Evolutionary conservation across 2,113 vertebrate genomes (phyloP).

Genomic region (Helogale parvula): DNA sequence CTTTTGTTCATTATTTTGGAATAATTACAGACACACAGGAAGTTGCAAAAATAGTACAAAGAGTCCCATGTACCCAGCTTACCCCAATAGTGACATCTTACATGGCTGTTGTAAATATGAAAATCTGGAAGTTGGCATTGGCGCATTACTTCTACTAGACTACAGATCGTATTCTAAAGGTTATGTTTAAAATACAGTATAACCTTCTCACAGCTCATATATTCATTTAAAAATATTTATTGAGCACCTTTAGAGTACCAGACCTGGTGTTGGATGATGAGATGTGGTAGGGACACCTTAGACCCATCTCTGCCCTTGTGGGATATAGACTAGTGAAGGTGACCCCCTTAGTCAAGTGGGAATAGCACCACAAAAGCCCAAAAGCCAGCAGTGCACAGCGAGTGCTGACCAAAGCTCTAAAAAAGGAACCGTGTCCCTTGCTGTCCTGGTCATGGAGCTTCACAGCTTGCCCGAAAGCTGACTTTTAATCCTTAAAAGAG

Average conservation of each 20-base stretch:
- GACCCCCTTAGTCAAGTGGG: not conserved
- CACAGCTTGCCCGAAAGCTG: constrained; percentile 76
- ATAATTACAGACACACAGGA: constrained; percentile 61
- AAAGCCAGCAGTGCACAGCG: not conserved
- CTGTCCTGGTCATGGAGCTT: constrained; percentile 73
- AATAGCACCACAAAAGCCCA: not conserved
- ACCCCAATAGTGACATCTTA: not conserved
- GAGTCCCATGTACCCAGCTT: not conserved
- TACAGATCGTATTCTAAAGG: constrained; percentile 9
- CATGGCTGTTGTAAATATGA: not conserved
- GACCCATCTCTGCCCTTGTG: not conserved
- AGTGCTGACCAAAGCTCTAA: constrained; percentile 68
- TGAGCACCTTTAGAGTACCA: not conserved
- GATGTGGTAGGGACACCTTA: not conserved
- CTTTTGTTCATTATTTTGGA: constrained; percentile 61
- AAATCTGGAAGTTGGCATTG: not conserved
- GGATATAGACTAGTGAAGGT: not conserved
- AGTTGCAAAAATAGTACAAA: constrained; percentile 60
- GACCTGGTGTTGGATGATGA: not conserved
- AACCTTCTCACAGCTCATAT: not conserved
- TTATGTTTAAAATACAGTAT: constrained; percentile 13
- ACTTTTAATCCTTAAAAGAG: constrained; percentile 80
- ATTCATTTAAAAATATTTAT: not conserved
- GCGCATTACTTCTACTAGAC: not conserved
- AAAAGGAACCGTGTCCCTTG: constrained; percentile 74